These are phyloP conservation scores for Schlechtendalia chinensis DNA, from an alignment of 1,140 invertebrate species.

Conservation along the genomic window DNA sequence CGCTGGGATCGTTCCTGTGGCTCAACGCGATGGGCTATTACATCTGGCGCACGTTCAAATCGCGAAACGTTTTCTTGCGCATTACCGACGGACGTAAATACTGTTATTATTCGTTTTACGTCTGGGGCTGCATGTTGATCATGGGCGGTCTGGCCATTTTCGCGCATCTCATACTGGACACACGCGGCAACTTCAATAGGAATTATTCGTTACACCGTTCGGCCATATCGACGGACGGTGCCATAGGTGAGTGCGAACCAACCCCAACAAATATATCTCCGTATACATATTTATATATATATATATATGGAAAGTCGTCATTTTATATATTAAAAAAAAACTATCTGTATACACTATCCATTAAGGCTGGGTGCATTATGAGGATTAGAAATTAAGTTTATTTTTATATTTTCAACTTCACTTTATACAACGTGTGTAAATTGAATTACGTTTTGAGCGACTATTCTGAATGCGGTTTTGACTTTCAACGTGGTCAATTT, in stretches of 20 bases:
- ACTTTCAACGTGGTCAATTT: too few species aligned
- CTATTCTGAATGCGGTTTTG: too few species aligned
- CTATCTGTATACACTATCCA: too few species aligned
- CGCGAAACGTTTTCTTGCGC: constrained; percentile 75
- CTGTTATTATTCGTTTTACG: constrained; percentile 78
- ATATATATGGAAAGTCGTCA: too few species aligned
- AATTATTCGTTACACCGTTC: constrained; percentile 55
- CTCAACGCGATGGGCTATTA: constrained; percentile 79
- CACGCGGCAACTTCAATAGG: constrained; percentile 55
- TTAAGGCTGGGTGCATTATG: too few species aligned
- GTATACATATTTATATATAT: too few species aligned
- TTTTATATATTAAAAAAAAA: too few species aligned
- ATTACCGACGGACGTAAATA: constrained; percentile 80
- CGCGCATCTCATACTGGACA: constrained; percentile 75
- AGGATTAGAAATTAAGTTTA: too few species aligned
- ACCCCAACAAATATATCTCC: too few species aligned
- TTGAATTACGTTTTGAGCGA: too few species aligned
- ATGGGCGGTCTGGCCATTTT: constrained; percentile 72
- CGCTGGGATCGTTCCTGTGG: constrained; percentile 80
- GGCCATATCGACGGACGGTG: constrained; percentile 61
- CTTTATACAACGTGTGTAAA: too few species aligned
- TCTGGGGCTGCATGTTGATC: constrained; percentile 70
- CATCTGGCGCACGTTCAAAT: constrained; percentile 82
- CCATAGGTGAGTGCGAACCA: constrained; percentile 63
- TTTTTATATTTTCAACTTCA: too few species aligned